Percentiles rank a stretch among this genome's conserved stretches.
phyloP scores from a whole-genome alignment of 2,113 vertebrate genomes.

The Lonchura striata region DNA sequence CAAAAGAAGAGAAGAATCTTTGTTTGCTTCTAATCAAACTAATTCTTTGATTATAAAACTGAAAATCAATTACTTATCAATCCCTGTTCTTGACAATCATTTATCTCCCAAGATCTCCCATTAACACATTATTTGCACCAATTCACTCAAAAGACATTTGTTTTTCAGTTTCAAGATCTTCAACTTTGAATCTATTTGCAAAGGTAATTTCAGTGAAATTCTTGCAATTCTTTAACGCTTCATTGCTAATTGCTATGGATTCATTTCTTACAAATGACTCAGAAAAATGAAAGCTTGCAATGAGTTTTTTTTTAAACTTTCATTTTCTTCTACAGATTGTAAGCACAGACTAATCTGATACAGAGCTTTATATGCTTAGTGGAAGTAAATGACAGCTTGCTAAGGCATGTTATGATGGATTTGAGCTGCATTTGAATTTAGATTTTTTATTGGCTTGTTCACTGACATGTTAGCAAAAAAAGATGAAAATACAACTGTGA shows the following conservation, averaged over 20 bases:
- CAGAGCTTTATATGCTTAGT: not conserved
- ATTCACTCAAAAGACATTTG: not conserved
- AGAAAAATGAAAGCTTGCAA: not conserved
- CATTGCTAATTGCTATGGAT: not conserved
- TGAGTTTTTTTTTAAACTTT: not conserved
- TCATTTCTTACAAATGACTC: not conserved
- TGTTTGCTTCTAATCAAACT: not conserved
- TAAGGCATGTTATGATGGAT: not conserved
- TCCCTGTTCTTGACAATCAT: not conserved
- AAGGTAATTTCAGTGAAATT: not conserved
- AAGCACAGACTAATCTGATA: not conserved
- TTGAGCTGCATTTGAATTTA: not conserved
- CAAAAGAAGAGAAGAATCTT: not conserved
- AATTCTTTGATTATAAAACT: not conserved
- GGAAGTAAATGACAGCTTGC: conserved; percentile 3
- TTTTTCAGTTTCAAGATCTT: not conserved
- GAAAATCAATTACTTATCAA: not conserved
- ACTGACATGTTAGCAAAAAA: not conserved
- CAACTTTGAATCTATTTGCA: not conserved
- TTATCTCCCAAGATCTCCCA: not conserved
- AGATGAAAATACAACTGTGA: not conserved
- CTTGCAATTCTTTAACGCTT: not conserved
- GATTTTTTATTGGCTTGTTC: not conserved
- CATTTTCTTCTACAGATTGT: not conserved
- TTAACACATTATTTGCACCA: not conserved